Evolutionary conservation across 2,888 invertebrate genomes (phyloP).

Genomic region (Leptinotarsa rubiginosa): DNA sequence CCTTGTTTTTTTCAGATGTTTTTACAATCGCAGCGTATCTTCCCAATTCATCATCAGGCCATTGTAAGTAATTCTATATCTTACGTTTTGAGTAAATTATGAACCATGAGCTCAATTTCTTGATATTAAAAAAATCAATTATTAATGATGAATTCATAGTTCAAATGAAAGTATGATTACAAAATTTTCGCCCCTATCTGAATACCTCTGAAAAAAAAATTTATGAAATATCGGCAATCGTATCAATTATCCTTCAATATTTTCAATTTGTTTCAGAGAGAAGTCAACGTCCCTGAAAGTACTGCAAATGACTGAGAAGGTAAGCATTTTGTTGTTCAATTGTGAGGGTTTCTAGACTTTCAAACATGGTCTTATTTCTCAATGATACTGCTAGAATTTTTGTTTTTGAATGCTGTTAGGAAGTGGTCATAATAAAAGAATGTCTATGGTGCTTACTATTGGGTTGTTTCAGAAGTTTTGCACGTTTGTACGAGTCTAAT

Average conservation of each 20-base stretch:
- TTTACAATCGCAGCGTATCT: no score
- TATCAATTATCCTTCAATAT: background rate
- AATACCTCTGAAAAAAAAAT: slow-evolving; percentile 25
- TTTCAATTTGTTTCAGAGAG: slow-evolving; percentile 2
- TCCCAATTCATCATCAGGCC: background rate
- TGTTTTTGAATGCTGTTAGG: no score
- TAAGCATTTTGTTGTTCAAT: background rate
- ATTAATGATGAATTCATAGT: slow-evolving; percentile 62
- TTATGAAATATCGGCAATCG: background rate
- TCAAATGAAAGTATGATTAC: slow-evolving; percentile 62
- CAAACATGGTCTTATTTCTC: no score
- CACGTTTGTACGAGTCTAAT: no score
- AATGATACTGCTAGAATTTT: no score
- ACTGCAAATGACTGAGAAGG: background rate
- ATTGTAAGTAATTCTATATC: background rate
- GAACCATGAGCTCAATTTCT: background rate
- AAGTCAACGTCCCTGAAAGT: background rate
- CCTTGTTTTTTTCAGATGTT: background rate
- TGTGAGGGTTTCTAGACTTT: no score
- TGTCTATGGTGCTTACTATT: no score
- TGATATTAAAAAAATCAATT: background rate
- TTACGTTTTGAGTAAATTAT: no score
- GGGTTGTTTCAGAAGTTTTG: no score
- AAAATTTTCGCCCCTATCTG: slow-evolving; percentile 63
- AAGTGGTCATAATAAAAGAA: no score